These are phyloP conservation scores for Heliconius himera DNA, from an alignment of 1,140 invertebrate genomes.

Conservation along the genomic window DNA sequence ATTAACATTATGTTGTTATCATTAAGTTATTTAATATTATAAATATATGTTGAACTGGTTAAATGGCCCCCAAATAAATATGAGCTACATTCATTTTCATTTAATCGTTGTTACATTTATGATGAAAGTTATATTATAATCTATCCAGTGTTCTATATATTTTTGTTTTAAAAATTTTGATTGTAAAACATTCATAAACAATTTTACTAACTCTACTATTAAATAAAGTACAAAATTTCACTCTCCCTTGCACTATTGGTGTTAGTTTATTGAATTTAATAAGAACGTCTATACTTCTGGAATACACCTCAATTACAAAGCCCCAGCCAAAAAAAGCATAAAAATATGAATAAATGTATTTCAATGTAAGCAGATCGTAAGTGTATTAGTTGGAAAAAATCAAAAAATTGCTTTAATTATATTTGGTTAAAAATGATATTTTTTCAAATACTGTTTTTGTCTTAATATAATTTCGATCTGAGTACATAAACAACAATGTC, in stretches of 20 bases:
- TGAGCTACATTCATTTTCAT: too few species aligned
- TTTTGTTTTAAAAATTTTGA: background rate
- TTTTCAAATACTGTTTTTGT: background rate
- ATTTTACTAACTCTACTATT: slow-evolving; percentile 4
- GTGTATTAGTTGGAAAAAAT: too few species aligned
- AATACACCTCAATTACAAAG: background rate
- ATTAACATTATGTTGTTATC: background rate
- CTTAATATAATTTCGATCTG: slow-evolving; percentile 22
- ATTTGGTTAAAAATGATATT: too few species aligned
- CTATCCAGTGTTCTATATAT: background rate
- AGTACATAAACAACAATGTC: slow-evolving; percentile 23
- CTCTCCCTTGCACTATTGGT: background rate
- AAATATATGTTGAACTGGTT: background rate
- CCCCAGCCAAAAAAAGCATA: background rate
- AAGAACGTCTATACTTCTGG: background rate
- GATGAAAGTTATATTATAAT: background rate
- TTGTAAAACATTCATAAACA: background rate
- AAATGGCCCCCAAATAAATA: too few species aligned
- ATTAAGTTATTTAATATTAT: background rate
- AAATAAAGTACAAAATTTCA: background rate
- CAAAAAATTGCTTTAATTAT: too few species aligned
- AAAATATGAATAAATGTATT: slow-evolving; percentile 1
- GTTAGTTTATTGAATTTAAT: background rate
- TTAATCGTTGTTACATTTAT: background rate
- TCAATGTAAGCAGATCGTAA: background rate